Conservation (phyloP, 2,888 invertebrate genomes). For the Marronus borbonicus region DNA sequence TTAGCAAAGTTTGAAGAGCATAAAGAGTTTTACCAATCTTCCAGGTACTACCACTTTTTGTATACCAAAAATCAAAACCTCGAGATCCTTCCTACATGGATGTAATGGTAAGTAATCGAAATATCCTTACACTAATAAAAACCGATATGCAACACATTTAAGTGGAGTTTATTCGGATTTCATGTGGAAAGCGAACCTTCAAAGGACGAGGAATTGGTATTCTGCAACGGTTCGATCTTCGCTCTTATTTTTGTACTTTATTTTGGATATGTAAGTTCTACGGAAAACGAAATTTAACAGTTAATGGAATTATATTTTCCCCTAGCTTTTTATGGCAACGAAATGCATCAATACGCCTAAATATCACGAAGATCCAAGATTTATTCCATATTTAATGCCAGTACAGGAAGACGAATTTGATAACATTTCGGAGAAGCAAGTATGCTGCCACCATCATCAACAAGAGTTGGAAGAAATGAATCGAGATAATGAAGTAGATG, state of each 20-base stretch:
- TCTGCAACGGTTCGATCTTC: conserved; percentile 43
- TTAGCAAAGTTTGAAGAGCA: background rate
- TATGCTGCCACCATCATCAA: conserved; percentile 30
- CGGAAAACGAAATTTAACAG: background rate
- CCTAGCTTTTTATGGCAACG: conserved; percentile 46
- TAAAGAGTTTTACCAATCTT: background rate
- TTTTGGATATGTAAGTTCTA: conserved; percentile 50
- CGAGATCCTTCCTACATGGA: conserved; percentile 40
- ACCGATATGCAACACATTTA: conserved; percentile 2
- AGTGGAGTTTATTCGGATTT: conserved; percentile 50
- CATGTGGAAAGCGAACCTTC: conserved; percentile 22
- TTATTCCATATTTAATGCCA: conserved; percentile 15
- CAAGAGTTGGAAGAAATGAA: background rate
- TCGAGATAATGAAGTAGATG: too few species aligned
- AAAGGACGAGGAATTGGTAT: conserved; percentile 23
- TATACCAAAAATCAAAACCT: conserved; percentile 29
- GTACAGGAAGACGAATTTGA: conserved; percentile 13
- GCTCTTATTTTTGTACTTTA: conserved; percentile 47
- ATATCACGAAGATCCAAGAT: background rate
- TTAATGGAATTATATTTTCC: background rate
- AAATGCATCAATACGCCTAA: conserved; percentile 34
- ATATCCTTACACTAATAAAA: background rate
- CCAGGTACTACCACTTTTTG: conserved; percentile 22
- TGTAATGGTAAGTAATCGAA: conserved; percentile 39
- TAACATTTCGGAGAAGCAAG: background rate